phyloP scores from a whole-genome alignment of 2,113 vertebrate genomes.

The Entelurus aequoreus region DNA sequence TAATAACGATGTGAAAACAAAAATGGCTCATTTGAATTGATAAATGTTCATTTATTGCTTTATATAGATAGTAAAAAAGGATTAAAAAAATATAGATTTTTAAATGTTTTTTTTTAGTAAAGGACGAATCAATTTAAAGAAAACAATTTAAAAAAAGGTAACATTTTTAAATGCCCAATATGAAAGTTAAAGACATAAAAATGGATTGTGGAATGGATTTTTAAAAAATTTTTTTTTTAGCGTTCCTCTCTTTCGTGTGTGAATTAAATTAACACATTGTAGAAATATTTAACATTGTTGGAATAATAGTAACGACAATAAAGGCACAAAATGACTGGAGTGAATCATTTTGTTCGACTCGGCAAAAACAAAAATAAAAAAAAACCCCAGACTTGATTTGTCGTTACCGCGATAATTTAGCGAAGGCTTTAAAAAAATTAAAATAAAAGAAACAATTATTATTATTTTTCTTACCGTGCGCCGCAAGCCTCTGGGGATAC shows the following conservation, averaged over 20 bases:
- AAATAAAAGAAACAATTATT: constrained; percentile 1
- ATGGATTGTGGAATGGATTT: too few species aligned
- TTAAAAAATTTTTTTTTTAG: too few species aligned
- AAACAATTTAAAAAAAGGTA: not conserved
- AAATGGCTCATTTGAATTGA: too few species aligned
- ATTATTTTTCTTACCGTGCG: constrained; percentile 51
- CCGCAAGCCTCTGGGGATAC: constrained; percentile 26
- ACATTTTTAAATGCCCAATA: not conserved
- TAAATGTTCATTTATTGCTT: too few species aligned
- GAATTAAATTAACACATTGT: too few species aligned
- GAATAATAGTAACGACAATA: too few species aligned
- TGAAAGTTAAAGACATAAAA: not conserved
- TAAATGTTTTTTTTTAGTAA: not conserved
- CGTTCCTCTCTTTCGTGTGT: too few species aligned
- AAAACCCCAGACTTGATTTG: not conserved
- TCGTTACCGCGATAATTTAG: not conserved
- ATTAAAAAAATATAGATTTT: too few species aligned
- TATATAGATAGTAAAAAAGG: too few species aligned
- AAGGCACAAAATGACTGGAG: constrained; percentile 26
- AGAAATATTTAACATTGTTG: too few species aligned
- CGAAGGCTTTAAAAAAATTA: not conserved
- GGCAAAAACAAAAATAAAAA: too few species aligned
- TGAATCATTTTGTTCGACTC: constrained; percentile 33
- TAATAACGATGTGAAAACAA: too few species aligned
- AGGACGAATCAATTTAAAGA: not conserved